Conservation (phyloP, 2,888 invertebrate genomes). For the Schizotus pectinicornis region DNA sequence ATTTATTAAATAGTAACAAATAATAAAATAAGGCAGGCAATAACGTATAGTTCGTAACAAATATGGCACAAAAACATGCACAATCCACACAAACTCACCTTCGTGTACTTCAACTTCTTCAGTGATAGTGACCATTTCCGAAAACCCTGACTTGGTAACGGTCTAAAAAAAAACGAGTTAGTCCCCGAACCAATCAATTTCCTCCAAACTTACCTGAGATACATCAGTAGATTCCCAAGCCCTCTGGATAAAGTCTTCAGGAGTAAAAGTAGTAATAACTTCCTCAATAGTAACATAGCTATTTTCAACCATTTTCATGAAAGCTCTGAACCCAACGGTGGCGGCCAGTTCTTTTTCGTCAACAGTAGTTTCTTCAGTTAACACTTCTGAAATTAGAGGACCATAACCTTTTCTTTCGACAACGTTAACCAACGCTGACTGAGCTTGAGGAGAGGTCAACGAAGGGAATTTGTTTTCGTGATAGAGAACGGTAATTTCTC, state of each 20-base stretch:
- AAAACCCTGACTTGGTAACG: slow-evolving; percentile 51
- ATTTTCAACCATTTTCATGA: slow-evolving; percentile 84
- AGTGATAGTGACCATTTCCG: slow-evolving; percentile 57
- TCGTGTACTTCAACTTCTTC: slow-evolving; percentile 61
- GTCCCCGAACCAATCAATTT: not conserved
- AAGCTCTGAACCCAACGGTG: slow-evolving; percentile 83
- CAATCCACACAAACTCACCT: slow-evolving; percentile 46
- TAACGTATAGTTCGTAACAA: slow-evolving; percentile 28
- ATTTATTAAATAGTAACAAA: slow-evolving; percentile 27
- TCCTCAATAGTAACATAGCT: slow-evolving; percentile 83
- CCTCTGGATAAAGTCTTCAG: slow-evolving; percentile 81
- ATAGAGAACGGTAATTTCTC: slow-evolving; percentile 79
- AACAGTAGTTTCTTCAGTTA: slow-evolving; percentile 79
- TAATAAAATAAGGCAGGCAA: slow-evolving; percentile 38
- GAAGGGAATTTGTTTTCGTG: slow-evolving; percentile 81
- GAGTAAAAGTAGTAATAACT: slow-evolving; percentile 80
- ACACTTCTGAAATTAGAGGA: slow-evolving; percentile 78
- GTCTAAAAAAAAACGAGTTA: slow-evolving; percentile 51
- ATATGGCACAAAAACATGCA: slow-evolving; percentile 36
- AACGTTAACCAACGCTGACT: slow-evolving; percentile 82
- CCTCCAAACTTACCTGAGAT: slow-evolving; percentile 66
- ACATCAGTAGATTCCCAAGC: slow-evolving; percentile 81
- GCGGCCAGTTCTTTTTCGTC: slow-evolving; percentile 80
- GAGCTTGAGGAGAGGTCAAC: slow-evolving; percentile 79
- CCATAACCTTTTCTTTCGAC: slow-evolving; percentile 86